Evolutionary conservation across 2,888 invertebrate species (phyloP).

Genomic region (Eurytoma californica): DNA sequence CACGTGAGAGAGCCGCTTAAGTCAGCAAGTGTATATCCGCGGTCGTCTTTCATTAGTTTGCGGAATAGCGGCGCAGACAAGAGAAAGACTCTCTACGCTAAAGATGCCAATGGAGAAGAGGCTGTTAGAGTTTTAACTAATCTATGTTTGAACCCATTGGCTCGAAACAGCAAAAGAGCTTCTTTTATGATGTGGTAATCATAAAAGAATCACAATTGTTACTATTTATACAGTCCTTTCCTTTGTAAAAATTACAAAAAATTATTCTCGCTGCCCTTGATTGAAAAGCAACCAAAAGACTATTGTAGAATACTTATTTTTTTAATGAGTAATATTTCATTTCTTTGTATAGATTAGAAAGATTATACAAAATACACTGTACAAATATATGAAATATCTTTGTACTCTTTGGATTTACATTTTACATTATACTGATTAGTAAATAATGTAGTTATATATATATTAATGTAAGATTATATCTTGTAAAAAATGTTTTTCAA

Average conservation of each 20-base stretch:
- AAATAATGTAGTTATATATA: too few relatives aligned
- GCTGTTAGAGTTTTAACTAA: conserved; percentile 67
- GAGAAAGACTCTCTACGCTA: conserved; percentile 71
- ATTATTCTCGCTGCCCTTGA: conserved; percentile 40
- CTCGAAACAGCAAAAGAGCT: conserved; percentile 65
- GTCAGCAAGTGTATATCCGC: conserved; percentile 16
- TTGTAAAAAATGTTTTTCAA: too few relatives aligned
- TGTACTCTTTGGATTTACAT: too few relatives aligned
- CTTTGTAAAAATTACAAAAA: neutral
- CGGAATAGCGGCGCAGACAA: conserved; percentile 57
- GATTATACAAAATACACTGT: too few relatives aligned
- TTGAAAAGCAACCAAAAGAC: neutral
- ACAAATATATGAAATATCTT: too few relatives aligned
- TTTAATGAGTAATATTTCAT: neutral
- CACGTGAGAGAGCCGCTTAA: conserved; percentile 55
- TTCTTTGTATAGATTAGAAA: too few relatives aligned
- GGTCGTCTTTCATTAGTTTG: conserved; percentile 26
- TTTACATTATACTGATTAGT: too few relatives aligned
- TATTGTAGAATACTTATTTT: neutral
- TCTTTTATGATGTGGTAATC: conserved; percentile 72
- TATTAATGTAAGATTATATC: too few relatives aligned
- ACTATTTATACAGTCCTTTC: neutral
- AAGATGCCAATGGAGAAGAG: conserved; percentile 68
- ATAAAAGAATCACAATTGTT: too few relatives aligned
- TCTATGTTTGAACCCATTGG: conserved; percentile 71